Base-by-base conservation (phyloP, 2,113 vertebrate genomes). In the Cynoglossus semilaevis region DNA sequence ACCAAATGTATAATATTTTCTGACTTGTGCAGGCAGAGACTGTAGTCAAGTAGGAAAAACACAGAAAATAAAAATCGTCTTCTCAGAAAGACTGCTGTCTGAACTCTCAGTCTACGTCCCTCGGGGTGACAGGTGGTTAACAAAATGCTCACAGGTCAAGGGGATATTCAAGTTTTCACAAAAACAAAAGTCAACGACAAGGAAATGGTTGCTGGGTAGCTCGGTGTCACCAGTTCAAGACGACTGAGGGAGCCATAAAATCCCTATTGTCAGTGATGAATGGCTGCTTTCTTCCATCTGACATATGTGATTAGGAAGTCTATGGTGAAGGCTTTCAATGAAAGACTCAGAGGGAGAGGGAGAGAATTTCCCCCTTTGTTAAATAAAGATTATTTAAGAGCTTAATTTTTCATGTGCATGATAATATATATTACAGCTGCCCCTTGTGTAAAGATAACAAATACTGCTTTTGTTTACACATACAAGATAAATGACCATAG, bases 231-330 rank as follows among this genome's bases (percentile, higher is more conserved):
- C 51, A 48, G 60, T 56, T 76, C 72, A 61, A 63, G 35, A 58
- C 71, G 49, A 47, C 70, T 17, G 51, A 58, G 67, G 51, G 66
- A 34, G 44, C 84, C 62, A 62, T 82, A 77, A 87, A 88, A 87
- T 84, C 71, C 71, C 78, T 37, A 72, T 85, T 79, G 82, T 86
- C 46, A 15, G 53, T 54, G 74, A 67, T 76, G 79, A 80, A 86
- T 78, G 51, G 80, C 72, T 63, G 58, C 63, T 82, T 77, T 85
- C 81, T 75, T 70, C 60, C 59, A 36, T 58, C 52, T 71, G 72
- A 86, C 82, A 82, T 63, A 63, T 73, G 77, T 45, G 74, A 88
- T 86, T 85, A 84, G 80, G 43, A 69, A 72, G 50, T 55, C 65
- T 58, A 47, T 51, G 62, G 50, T 61, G 70, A 60, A 74, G 59